Evolutionary conservation across 2,888 invertebrate species (phyloP), one percentile per base, ranked within the genome.

Genomic region (Tetragnatha montana): DNA sequence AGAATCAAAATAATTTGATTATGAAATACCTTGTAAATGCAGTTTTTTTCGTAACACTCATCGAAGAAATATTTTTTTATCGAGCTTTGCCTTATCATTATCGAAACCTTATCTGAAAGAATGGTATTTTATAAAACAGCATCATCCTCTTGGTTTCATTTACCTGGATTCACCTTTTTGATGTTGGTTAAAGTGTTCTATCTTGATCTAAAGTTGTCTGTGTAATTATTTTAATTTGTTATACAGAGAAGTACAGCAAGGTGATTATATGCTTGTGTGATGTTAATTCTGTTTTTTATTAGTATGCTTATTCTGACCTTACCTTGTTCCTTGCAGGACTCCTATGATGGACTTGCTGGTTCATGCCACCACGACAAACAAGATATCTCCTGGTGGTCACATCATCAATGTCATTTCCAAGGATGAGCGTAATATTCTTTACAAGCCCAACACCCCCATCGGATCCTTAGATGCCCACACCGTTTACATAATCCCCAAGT

Each of bases 341-440:
- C 96, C 96, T 74, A 96, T 96, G 96, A 96, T 96, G 95, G 96
- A 96, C 93, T 94, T 96, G 83, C 94, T 96, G 92, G 95, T 96
- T 89, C 96, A 96, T 93, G 95, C 96, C 92, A 95, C 96, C 78
- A 96, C 95, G 81, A 92, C 91, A 69, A 91, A 92, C 81, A 91
- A 91, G 80, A 94, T 96, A 91, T 95, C 95, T 92, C 95, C 96
- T 73, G 95, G 96, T 91, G 95, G 95, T 91, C 95, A 96, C 93
- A 95, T 95, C 50, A 94, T 96, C 68, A 95, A 95, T 92, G 93
- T 93, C 8, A 95, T 95, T n/a, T 94, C 95, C 91, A 96, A 95
- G 92, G 93, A 95, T 92, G 85, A 88, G 50, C 85, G 88, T 50
- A 87, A 80, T 8, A 94, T 96, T 91, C 95, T 95, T 74, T 96